Percentiles rank a stretch among this genome's conserved stretches.
phyloP scores from a whole-genome alignment of 2,888 invertebrate species.

The Dioctria linearis region DNA sequence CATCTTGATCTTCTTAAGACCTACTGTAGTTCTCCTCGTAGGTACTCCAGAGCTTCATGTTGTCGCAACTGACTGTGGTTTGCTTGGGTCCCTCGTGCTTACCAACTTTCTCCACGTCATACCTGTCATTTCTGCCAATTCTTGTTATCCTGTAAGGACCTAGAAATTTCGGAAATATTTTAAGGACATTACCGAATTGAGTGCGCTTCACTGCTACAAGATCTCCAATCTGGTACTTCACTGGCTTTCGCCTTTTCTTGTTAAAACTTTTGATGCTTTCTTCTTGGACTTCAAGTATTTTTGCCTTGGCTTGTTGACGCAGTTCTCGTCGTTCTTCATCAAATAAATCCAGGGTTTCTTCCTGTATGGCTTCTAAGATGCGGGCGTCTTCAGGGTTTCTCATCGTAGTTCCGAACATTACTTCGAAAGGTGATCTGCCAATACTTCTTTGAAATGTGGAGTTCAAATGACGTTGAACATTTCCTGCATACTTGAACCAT shows the following conservation, averaged over 20 bases:
- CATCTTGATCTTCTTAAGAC: no score
- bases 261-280: not conserved
- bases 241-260: not conserved
- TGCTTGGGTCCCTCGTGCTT: not conserved
- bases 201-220: not conserved
- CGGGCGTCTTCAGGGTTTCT: not conserved
- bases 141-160: not conserved
- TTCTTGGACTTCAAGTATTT: not conserved
- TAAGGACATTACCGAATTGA: not conserved
- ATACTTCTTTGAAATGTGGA: no score
- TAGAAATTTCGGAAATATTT: not conserved
- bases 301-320: not conserved
- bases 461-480: no score
- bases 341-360: not conserved
- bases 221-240: not conserved
- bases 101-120: not conserved
- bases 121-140: not conserved
- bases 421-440: constrained; percentile 54
- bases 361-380: not conserved
- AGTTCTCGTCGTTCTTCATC: not conserved
- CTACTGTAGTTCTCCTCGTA: not conserved
- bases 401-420: constrained; percentile 49
- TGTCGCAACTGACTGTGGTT: not conserved
- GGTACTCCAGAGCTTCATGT: not conserved
- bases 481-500: no score